Conservation (phyloP, 2,888 invertebrate genomes). For the Ichneumon xanthorius region DNA sequence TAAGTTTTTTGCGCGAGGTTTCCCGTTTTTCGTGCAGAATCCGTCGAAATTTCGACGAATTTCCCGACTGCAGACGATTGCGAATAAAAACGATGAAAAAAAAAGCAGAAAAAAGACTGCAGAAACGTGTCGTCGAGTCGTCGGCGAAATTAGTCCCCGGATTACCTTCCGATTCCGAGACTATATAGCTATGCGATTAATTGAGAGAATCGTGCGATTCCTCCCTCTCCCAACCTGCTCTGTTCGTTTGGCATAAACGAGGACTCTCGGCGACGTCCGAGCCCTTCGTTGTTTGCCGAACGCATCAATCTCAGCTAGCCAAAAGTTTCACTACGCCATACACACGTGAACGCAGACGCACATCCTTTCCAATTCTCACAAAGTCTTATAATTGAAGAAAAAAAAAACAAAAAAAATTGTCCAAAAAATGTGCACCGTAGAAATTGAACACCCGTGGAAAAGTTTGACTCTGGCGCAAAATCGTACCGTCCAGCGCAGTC, state of each 20-base stretch:
- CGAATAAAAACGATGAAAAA: constrained; percentile 47
- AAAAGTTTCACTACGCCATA: constrained; percentile 24
- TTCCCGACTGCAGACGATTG: constrained; percentile 47
- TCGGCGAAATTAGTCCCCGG: constrained; percentile 63
- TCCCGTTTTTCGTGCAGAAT: constrained; percentile 20
- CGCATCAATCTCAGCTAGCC: constrained; percentile 72
- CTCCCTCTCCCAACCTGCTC: neutral
- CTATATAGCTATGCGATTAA: constrained; percentile 60
- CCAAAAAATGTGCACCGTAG: too few species aligned
- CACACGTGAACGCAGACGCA: neutral
- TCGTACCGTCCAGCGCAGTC: neutral
- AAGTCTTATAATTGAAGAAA: neutral
- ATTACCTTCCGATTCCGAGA: constrained; percentile 58
- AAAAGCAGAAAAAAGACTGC: constrained; percentile 36
- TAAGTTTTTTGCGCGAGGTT: constrained; percentile 28
- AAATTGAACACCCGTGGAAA: neutral
- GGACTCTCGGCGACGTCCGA: constrained; percentile 62
- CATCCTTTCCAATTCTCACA: neutral
- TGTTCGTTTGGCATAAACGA: constrained; percentile 73
- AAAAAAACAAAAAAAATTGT: neutral
- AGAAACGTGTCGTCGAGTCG: constrained; percentile 48
- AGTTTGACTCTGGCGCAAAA: neutral
- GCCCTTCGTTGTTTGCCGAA: constrained; percentile 75
- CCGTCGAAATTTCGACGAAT: constrained; percentile 50
- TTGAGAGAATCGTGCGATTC: constrained; percentile 59